Evolutionary conservation across 2,113 vertebrate genomes (phyloP).

Genomic region (Oncorhynchus masou): DNA sequence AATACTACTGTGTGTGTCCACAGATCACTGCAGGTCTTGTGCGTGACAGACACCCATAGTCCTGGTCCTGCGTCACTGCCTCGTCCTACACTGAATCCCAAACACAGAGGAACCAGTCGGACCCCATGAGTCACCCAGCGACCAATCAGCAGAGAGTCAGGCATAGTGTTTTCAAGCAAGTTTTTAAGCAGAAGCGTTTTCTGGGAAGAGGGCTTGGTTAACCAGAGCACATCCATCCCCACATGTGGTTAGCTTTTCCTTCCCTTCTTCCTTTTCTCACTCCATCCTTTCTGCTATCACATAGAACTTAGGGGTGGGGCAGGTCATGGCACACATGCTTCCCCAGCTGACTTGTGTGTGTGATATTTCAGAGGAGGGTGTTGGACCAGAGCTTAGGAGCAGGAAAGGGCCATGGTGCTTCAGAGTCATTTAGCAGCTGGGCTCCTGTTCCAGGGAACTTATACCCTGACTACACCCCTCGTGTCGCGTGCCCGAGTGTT

Average conservation of each 20-base stretch:
- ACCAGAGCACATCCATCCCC: conserved; percentile 2
- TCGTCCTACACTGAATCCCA: not conserved
- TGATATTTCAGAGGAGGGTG: conserved; percentile 55
- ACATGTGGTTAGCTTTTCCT: conserved; percentile 15
- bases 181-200: conserved; percentile 24
- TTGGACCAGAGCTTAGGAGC: conserved; percentile 42
- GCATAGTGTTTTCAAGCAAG: conserved; percentile 48
- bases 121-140: conserved; percentile 44
- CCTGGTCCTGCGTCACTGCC: too few relatives aligned
- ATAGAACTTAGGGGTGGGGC: too few relatives aligned
- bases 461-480: too few relatives aligned
- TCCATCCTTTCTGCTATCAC: not conserved
- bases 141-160: conserved; percentile 38
- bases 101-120: conserved; percentile 52
- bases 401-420: conserved; percentile 15
- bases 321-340: conserved; percentile 33
- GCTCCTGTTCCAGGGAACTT: too few relatives aligned
- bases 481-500: too few relatives aligned
- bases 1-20: too few relatives aligned
- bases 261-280: not conserved
- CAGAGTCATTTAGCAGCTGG: too few relatives aligned
- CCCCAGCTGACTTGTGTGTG: conserved; percentile 34
- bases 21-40: too few relatives aligned
- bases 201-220: not conserved
- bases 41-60: too few relatives aligned